Conservation (phyloP, 2,888 invertebrate genomes). For the Cerastis leucographa region DNA sequence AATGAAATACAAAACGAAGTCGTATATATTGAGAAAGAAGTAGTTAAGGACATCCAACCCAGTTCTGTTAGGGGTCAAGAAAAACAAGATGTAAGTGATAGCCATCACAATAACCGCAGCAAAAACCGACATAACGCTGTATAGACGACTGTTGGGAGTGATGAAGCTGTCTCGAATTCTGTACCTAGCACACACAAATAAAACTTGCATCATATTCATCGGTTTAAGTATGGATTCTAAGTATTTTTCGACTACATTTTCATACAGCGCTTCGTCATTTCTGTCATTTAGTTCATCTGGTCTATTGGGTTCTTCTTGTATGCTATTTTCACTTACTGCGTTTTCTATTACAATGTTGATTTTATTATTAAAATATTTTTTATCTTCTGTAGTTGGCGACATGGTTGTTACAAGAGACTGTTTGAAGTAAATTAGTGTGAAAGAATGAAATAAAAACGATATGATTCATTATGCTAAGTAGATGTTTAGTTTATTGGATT, state of each 20-base stretch:
- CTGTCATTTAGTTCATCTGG: not conserved
- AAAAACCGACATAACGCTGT: conserved; percentile 12
- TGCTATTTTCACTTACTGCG: too few species aligned
- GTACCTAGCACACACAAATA: conserved; percentile 31
- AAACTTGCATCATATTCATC: conserved; percentile 16
- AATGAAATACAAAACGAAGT: not conserved
- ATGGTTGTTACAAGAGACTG: conserved; percentile 7
- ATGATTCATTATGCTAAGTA: conserved; percentile 9
- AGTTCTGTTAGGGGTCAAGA: not conserved
- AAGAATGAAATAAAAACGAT: not conserved
- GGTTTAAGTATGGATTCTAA: conserved; percentile 31
- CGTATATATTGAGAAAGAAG: not conserved
- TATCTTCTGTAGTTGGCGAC: not conserved
- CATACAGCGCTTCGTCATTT: not conserved
- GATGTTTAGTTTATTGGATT: not conserved
- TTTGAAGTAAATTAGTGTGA: not conserved
- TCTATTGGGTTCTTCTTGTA: not conserved
- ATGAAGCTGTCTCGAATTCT: conserved; percentile 29
- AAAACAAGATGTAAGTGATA: not conserved
- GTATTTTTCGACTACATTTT: conserved; percentile 12
- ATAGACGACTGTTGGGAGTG: conserved; percentile 4
- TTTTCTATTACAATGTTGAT: conserved; percentile 5
- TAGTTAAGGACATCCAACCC: not conserved
- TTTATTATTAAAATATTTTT: not conserved
- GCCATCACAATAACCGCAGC: not conserved